A percentile compares a stretch with the other conserved stretches of the same genome.
Conservation (phyloP, 2,888 invertebrate genomes). For the Helobdella robusta region DNA sequence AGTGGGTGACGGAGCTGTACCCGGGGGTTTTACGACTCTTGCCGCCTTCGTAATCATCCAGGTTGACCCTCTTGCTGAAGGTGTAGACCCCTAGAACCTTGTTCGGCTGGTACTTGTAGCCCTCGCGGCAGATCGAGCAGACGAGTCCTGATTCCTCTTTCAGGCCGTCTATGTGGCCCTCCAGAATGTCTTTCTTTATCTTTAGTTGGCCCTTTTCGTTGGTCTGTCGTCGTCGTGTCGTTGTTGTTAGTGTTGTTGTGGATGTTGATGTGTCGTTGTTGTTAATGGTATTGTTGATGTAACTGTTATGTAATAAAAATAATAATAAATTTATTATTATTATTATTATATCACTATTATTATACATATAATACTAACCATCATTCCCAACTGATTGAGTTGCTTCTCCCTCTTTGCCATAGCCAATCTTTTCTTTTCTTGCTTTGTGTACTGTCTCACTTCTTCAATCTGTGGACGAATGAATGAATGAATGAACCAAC, state of each 20-base stretch:
- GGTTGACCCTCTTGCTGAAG: constrained; percentile 83
- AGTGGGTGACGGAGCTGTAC: constrained; percentile 91
- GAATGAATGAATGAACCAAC: not conserved
- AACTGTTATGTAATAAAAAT: too few species aligned
- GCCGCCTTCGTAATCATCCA: constrained; percentile 79
- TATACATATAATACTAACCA: constrained; percentile 38
- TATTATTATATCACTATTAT: constrained; percentile 8
- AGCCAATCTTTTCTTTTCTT: constrained; percentile 90
- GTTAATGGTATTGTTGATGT: not conserved
- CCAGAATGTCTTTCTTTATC: constrained; percentile 67
- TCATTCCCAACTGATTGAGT: constrained; percentile 75
- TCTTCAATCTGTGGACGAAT: constrained; percentile 68
- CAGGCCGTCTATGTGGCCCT: constrained; percentile 70
- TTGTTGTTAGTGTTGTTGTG: not conserved
- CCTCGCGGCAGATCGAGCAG: constrained; percentile 94
- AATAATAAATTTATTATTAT: too few species aligned
- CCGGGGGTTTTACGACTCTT: constrained; percentile 70
- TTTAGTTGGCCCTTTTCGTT: constrained; percentile 95
- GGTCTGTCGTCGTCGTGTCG: constrained; percentile 60
- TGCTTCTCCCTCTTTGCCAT: constrained; percentile 97
- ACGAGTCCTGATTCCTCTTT: constrained; percentile 89
- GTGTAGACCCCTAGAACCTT: constrained; percentile 79
- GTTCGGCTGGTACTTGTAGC: constrained; percentile 68
- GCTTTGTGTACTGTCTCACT: constrained; percentile 81
- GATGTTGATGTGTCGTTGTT: not conserved